phyloP scores from a whole-genome alignment of 2,113 vertebrate genomes.

The Ceyx margarethae region DNA sequence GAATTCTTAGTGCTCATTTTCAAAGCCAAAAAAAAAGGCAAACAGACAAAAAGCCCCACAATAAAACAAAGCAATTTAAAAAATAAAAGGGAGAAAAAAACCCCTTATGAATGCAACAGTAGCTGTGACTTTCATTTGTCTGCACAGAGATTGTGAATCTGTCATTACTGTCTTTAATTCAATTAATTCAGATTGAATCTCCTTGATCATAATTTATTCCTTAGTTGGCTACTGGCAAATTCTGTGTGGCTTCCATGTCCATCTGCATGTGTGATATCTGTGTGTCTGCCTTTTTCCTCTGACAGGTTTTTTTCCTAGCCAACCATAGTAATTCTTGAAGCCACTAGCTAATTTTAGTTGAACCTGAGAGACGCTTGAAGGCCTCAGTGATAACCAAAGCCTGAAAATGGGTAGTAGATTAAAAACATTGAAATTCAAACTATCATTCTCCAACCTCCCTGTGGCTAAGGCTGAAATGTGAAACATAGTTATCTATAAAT shows the following conservation, averaged over 20 bases:
- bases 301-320: neutral
- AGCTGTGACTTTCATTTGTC: neutral
- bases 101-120: fast-evolving
- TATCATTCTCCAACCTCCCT: neutral
- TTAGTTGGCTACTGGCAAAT: neutral
- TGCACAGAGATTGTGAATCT: neutral
- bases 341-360: neutral
- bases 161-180: neutral
- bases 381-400: neutral
- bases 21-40: neutral
- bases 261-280: neutral
- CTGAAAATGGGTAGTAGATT: neutral
- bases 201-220: neutral
- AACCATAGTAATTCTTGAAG: neutral
- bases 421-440: neutral
- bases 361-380: neutral
- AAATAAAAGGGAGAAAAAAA: neutral
- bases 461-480: neutral
- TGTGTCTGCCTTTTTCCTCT: neutral
- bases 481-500: slow-evolving; percentile 7
- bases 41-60: neutral
- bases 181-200: neutral
- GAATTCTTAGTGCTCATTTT: neutral
- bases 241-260: neutral
- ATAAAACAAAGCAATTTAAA: neutral